phyloP scores from a whole-genome alignment of 2,797 vertebrate genomes.

The Paguma larvata region DNA sequence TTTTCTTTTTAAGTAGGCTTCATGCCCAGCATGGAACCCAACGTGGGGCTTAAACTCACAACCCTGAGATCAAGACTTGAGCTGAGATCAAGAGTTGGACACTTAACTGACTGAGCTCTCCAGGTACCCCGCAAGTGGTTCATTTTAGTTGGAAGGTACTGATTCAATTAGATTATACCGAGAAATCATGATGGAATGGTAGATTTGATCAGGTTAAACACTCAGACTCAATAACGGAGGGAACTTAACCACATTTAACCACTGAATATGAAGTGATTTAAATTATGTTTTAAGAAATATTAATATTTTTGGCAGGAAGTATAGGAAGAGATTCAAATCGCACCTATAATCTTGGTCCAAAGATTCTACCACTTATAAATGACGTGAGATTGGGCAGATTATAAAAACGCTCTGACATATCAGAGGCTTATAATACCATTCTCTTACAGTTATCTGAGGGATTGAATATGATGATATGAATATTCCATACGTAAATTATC shows the following conservation, averaged over 20 bases:
- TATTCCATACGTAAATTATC: background rate
- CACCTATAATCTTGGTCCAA: background rate
- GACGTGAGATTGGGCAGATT: background rate
- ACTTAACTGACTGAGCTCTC: too few relatives aligned
- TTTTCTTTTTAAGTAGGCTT: too few relatives aligned
- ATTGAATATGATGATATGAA: background rate
- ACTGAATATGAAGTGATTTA: background rate
- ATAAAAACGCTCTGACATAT: background rate
- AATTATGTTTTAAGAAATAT: background rate
- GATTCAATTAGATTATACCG: background rate
- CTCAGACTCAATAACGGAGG: background rate
- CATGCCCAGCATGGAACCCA: too few relatives aligned
- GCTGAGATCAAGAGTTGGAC: too few relatives aligned
- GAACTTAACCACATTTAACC: background rate
- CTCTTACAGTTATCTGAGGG: background rate
- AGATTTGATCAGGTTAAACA: background rate
- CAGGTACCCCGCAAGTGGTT: background rate
- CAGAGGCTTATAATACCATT: background rate
- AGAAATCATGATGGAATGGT: too few relatives aligned
- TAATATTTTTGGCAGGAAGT: background rate
- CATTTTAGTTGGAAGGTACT: background rate
- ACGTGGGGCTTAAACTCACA: too few relatives aligned
- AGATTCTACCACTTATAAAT: background rate
- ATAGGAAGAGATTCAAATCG: background rate
- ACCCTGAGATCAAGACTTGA: too few relatives aligned